A percentile compares a stretch with the other conserved stretches of the same genome.
Evolutionary conservation across 2,113 vertebrate genomes (phyloP).

Genomic region (Cacatua alba): DNA sequence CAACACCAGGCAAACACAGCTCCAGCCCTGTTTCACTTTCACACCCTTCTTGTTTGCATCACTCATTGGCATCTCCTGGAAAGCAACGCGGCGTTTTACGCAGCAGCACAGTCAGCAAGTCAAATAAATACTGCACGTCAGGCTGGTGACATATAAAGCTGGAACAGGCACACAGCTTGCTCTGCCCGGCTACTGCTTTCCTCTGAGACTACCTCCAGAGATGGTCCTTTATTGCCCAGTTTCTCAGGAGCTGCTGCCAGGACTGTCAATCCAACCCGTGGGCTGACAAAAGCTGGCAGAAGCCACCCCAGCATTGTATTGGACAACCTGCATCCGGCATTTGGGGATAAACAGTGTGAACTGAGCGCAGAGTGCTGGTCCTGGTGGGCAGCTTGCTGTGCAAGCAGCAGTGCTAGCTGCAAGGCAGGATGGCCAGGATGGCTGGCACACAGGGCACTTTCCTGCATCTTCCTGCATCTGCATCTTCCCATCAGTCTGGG

Average conservation of each 20-base stretch:
- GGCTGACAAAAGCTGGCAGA: neutral
- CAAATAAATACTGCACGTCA: neutral
- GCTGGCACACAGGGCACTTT: neutral
- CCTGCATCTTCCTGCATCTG: neutral
- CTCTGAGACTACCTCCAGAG: neutral
- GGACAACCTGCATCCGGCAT: neutral
- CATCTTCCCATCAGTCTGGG: neutral
- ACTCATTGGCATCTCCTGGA: neutral
- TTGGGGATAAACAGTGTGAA: accelerated
- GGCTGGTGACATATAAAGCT: neutral
- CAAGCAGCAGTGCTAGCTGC: neutral
- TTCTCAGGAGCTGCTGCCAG: neutral
- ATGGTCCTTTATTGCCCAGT: neutral
- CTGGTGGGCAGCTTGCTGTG: neutral
- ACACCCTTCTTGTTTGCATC: neutral
- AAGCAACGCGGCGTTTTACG: neutral
- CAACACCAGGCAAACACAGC: neutral
- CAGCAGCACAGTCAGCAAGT: neutral
- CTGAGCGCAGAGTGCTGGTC: neutral
- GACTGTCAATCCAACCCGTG: neutral
- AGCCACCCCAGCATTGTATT: neutral
- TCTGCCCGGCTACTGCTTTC: neutral
- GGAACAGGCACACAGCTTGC: neutral
- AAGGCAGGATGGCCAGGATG: accelerated
- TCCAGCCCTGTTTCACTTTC: neutral